Percentiles rank a stretch among this genome's conserved stretches.
Conservation (phyloP, 2,797 vertebrate species). For the Lateolabrax maculatus region DNA sequence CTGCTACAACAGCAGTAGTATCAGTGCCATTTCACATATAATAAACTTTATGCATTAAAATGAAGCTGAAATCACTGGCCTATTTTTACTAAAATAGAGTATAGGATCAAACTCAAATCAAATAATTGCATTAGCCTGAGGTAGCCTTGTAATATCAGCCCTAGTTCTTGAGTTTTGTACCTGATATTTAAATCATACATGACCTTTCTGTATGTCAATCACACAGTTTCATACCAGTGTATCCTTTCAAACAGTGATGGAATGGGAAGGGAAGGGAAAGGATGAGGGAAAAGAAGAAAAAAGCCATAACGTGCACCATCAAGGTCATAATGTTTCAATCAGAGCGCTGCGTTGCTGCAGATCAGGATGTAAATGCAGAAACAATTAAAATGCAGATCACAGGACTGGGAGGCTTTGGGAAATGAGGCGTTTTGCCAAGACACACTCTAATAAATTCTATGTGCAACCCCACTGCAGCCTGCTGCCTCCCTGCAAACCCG, state of each 20-base stretch:
- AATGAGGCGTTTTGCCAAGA: constrained; percentile 67
- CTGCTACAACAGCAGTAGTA: background rate
- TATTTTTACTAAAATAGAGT: background rate
- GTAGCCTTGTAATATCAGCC: background rate
- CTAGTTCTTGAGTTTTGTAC: background rate
- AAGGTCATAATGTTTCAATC: constrained; percentile 63
- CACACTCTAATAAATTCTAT: constrained; percentile 68
- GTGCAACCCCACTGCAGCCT: constrained; percentile 57
- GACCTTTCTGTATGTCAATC: constrained; percentile 21
- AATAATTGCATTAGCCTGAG: background rate
- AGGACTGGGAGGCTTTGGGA: constrained; percentile 63
- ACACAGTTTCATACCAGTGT: background rate
- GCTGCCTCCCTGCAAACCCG: constrained; percentile 41
- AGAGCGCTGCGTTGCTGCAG: constrained; percentile 37
- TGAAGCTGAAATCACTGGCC: background rate
- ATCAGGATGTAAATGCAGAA: constrained; percentile 63
- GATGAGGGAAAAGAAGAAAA: background rate
- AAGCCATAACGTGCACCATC: constrained; percentile 13
- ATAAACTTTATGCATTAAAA: background rate
- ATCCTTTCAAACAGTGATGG: constrained; percentile 3
- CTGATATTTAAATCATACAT: background rate
- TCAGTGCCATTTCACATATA: background rate
- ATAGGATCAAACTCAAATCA: background rate
- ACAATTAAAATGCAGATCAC: constrained; percentile 75
- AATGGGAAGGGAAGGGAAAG: constrained; percentile 2